A percentile compares a stretch with the other conserved stretches of the same genome.
Evolutionary conservation across 2,113 vertebrate species (phyloP).

Genomic region (Carassius gibelio): DNA sequence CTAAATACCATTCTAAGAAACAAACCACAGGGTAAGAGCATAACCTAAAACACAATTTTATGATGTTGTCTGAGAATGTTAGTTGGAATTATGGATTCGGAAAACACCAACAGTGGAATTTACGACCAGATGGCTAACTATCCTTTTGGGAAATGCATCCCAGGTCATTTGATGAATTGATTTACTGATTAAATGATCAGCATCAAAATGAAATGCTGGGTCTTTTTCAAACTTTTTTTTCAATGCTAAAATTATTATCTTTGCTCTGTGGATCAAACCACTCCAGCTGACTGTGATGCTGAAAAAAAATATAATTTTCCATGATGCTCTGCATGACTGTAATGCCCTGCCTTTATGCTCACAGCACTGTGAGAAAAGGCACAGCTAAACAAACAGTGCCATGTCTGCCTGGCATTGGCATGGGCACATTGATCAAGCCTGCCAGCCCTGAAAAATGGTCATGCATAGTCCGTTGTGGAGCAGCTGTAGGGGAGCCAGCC

Average conservation of each 20-base stretch:
- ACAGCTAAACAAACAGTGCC: slow-evolving; percentile 16
- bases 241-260: not conserved
- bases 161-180: not conserved
- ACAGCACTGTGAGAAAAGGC: slow-evolving; percentile 8
- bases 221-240: not conserved
- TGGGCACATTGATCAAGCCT: slow-evolving; percentile 20
- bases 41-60: not conserved
- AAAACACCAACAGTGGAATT: not conserved
- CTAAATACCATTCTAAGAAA: not conserved
- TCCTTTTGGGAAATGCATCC: too few species aligned
- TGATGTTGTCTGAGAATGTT: not conserved
- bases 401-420: slow-evolving; percentile 4
- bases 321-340: not conserved
- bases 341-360: slow-evolving; percentile 30
- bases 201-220: not conserved
- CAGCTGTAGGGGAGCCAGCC: slow-evolving; percentile 19
- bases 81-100: not conserved
- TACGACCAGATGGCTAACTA: not conserved
- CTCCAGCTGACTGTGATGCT: slow-evolving; percentile 6
- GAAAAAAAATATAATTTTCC: not conserved
- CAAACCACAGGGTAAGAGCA: not conserved
- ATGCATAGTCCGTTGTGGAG: slow-evolving; percentile 3
- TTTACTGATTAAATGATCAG: not conserved
- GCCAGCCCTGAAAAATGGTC: slow-evolving; percentile 34
- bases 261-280: not conserved